phyloP scores from a whole-genome alignment of 2,113 vertebrate genomes.

The Caracal caracal region DNA sequence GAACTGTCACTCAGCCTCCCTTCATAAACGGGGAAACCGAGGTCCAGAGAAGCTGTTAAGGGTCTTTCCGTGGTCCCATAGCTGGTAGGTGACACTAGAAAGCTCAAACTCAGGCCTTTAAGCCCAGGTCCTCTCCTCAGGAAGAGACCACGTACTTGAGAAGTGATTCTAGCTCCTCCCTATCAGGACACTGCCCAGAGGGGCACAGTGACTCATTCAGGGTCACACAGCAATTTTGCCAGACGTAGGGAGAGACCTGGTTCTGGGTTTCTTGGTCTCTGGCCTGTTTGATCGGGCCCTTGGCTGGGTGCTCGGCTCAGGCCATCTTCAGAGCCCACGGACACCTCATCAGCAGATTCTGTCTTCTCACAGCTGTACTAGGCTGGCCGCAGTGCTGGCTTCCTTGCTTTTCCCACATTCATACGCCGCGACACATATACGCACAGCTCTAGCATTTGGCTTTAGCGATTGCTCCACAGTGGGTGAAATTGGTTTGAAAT shows the following conservation, averaged over 20 bases:
- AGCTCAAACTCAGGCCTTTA: background rate
- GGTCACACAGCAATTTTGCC: background rate
- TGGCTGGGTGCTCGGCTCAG: background rate
- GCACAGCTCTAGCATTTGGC: background rate
- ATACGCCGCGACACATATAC: rapidly evolving
- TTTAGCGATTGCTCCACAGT: constrained; percentile 57
- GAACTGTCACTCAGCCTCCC: background rate
- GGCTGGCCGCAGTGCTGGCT: rapidly evolving
- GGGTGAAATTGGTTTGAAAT: constrained; percentile 76
- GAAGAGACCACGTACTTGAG: background rate
- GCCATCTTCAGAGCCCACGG: background rate
- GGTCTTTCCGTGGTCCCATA: background rate
- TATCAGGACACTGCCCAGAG: background rate
- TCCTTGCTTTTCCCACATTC: background rate
- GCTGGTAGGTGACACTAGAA: background rate
- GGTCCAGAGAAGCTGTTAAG: background rate
- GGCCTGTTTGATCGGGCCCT: background rate
- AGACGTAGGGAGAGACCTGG: background rate
- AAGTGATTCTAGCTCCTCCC: background rate
- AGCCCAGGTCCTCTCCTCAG: background rate
- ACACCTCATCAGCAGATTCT: background rate
- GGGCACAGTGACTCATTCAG: background rate
- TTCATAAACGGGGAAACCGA: background rate
- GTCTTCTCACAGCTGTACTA: background rate
- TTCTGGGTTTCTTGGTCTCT: background rate